Conservation (phyloP, 2,888 invertebrate genomes). For the Steinernema scapterisci region DNA sequence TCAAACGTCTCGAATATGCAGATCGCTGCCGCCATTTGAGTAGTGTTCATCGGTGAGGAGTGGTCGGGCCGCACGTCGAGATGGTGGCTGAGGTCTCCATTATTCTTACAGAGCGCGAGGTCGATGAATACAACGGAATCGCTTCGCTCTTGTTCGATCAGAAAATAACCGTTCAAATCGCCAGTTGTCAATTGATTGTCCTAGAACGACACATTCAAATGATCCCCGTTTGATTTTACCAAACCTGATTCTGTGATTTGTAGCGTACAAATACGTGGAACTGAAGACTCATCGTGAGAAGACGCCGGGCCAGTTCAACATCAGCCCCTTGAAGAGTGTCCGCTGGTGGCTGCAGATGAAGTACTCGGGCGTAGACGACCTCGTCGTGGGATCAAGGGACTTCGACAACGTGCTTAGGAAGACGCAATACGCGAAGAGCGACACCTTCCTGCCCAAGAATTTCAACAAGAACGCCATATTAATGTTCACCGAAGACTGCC, state of each 20-base stretch:
- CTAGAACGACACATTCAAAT: too few species aligned
- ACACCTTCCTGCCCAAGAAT: background rate
- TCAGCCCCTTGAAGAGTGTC: background rate
- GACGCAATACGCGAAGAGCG: background rate
- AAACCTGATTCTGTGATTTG: background rate
- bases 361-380: background rate
- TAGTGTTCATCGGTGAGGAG: too few species aligned
- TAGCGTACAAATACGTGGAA: slow-evolving; percentile 3
- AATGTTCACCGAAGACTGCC: background rate
- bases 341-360: slow-evolving; percentile 28
- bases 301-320: background rate
- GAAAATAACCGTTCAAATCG: too few species aligned
- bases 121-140: too few species aligned
- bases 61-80: too few species aligned
- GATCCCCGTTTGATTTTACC: too few species aligned
- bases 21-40: too few species aligned
- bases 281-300: background rate
- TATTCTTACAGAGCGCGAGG: too few species aligned
- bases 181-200: too few species aligned
- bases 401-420: background rate
- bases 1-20: too few species aligned
- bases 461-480: background rate
- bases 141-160: too few species aligned
- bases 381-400: background rate
- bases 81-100: too few species aligned